Evolutionary conservation across 2,113 vertebrate species (phyloP).

Genomic region (Calidris pygmaea): DNA sequence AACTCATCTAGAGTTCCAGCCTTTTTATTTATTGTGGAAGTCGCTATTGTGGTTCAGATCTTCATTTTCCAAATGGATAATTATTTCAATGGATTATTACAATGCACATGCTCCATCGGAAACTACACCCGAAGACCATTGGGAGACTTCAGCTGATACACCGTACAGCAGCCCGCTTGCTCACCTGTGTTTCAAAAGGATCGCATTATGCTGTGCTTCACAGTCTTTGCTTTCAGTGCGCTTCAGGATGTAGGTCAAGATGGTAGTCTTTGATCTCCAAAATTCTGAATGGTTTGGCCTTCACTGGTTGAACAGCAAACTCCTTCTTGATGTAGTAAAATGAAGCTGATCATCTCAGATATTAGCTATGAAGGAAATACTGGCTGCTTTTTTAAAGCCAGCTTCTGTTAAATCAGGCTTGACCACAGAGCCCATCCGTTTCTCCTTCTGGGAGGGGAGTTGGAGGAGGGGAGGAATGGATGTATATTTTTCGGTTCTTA

Average conservation of each 20-base stretch:
- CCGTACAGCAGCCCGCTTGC: neutral
- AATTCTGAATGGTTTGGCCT: neutral
- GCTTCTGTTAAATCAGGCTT: neutral
- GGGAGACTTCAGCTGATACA: neutral
- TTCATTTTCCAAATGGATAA: neutral
- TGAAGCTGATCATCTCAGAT: neutral
- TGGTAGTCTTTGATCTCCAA: neutral
- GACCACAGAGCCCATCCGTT: neutral
- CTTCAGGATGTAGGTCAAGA: neutral
- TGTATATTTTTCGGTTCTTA: neutral
- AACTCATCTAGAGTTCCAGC: neutral
- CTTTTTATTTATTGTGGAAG: neutral
- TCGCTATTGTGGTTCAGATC: neutral
- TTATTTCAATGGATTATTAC: slow-evolving; percentile 15
- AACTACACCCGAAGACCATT: neutral
- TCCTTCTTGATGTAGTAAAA: neutral
- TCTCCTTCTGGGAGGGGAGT: neutral
- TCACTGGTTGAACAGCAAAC: neutral
- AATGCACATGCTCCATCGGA: neutral
- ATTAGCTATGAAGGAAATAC: neutral
- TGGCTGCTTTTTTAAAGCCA: neutral
- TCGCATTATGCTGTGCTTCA: neutral
- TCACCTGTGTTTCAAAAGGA: neutral
- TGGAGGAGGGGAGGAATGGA: neutral
- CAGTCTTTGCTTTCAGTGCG: neutral